Evolutionary conservation across 2,888 invertebrate species (phyloP).

Genomic region (Masnerella sp.): DNA sequence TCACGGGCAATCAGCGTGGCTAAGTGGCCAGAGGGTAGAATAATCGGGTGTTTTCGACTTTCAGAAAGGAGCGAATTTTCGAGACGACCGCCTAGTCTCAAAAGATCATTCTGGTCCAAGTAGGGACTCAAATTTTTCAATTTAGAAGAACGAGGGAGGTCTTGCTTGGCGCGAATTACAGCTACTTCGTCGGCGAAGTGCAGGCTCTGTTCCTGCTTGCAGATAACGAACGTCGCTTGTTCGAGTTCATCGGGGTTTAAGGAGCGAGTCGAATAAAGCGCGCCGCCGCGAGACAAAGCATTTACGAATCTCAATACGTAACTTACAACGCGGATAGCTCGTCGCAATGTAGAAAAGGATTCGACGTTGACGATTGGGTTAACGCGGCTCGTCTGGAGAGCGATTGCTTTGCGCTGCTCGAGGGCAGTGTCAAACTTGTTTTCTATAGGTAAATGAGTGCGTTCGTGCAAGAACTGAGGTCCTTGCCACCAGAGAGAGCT

Average conservation of each 20-base stretch:
- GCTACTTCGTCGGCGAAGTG: too few species aligned
- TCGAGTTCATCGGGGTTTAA: too few species aligned
- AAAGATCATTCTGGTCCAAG: not conserved
- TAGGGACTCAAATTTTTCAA: not conserved
- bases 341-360: not conserved
- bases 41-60: slow-evolving; percentile 8
- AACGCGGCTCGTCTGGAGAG: not conserved
- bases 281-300: too few species aligned
- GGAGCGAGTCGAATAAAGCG: too few species aligned
- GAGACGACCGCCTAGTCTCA: not conserved
- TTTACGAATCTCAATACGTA: too few species aligned
- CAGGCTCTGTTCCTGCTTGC: too few species aligned
- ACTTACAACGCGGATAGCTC: too few species aligned
- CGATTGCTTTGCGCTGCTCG: not conserved
- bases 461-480: not conserved
- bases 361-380: not conserved
- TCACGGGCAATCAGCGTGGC: not conserved
- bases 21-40: not conserved
- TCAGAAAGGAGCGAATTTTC: not conserved
- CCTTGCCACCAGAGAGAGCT: not conserved
- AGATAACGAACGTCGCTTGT: too few species aligned
- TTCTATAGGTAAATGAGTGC: not conserved
- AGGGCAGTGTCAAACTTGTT: not conserved
- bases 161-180: too few species aligned
- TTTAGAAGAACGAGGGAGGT: too few species aligned